Conservation (phyloP, 2,113 vertebrate genomes). For the Petaurus breviceps region DNA sequence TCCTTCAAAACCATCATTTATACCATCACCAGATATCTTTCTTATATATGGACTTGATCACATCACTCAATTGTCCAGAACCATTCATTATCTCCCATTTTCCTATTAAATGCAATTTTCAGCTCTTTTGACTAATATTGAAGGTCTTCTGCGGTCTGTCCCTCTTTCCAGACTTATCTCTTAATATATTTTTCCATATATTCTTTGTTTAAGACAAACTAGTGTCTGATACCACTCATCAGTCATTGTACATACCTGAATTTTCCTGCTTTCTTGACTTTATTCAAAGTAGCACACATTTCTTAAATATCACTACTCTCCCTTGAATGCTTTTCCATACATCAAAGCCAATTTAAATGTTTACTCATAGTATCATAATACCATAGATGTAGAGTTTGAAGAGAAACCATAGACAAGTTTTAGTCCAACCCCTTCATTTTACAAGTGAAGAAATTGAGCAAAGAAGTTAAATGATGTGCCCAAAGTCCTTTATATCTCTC, state of each 20-base stretch:
- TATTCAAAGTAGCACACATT: neutral
- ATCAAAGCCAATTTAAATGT: neutral
- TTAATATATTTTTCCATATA: neutral
- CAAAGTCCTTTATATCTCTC: neutral
- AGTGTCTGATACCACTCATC: neutral
- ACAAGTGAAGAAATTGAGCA: neutral
- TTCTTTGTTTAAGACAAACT: neutral
- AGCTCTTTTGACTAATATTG: neutral
- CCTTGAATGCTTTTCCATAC: neutral
- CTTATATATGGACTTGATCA: neutral
- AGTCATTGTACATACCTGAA: neutral
- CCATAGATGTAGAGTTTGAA: neutral
- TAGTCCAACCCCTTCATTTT: neutral
- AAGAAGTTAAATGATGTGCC: neutral
- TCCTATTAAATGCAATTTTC: neutral
- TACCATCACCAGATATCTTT: neutral
- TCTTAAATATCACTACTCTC: neutral
- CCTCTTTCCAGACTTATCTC: neutral
- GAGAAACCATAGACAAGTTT: neutral
- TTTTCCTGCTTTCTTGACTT: neutral
- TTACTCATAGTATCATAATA: neutral
- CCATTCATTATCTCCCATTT: neutral
- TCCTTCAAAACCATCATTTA: neutral
- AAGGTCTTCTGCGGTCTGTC: neutral
- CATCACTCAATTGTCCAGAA: neutral